phyloP scores from a whole-genome alignment of 2,888 invertebrate species.

The Phania funesta region DNA sequence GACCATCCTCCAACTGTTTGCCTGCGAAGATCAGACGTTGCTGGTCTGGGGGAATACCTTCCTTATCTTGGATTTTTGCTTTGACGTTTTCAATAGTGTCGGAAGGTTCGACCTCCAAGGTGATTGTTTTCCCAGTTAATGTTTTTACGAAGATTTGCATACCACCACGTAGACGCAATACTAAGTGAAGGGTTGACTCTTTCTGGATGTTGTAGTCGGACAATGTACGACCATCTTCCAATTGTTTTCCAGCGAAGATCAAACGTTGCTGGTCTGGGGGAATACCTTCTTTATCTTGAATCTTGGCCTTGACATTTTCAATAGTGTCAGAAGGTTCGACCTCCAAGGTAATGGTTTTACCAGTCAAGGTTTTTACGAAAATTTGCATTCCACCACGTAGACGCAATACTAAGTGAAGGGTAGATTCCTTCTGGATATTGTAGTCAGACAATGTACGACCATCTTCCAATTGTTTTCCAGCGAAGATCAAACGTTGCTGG shows the following conservation, averaged over 20 bases:
- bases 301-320: conserved; percentile 68
- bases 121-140: conserved; percentile 69
- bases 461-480: conserved; percentile 69
- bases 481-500: conserved; percentile 69
- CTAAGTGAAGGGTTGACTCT: conserved; percentile 68
- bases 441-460: conserved; percentile 69
- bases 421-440: conserved; percentile 69
- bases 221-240: conserved; percentile 68
- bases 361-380: conserved; percentile 68
- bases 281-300: conserved; percentile 69
- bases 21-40: conserved; percentile 77
- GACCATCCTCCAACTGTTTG: conserved; percentile 77
- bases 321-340: conserved; percentile 69
- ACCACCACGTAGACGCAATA: conserved; percentile 68
- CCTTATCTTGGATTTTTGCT: conserved; percentile 76
- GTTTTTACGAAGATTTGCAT: conserved; percentile 70
- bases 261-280: conserved; percentile 70
- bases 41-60: conserved; percentile 77
- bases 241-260: conserved; percentile 68
- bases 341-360: conserved; percentile 69
- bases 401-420: conserved; percentile 68
- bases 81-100: conserved; percentile 75
- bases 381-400: conserved; percentile 70
- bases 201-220: conserved; percentile 71
- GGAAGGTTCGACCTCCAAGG: conserved; percentile 68